Percentiles rank a stretch among this genome's conserved stretches.
Evolutionary conservation across 2,888 invertebrate genomes (phyloP).

Genomic region (Arenicola marina): DNA sequence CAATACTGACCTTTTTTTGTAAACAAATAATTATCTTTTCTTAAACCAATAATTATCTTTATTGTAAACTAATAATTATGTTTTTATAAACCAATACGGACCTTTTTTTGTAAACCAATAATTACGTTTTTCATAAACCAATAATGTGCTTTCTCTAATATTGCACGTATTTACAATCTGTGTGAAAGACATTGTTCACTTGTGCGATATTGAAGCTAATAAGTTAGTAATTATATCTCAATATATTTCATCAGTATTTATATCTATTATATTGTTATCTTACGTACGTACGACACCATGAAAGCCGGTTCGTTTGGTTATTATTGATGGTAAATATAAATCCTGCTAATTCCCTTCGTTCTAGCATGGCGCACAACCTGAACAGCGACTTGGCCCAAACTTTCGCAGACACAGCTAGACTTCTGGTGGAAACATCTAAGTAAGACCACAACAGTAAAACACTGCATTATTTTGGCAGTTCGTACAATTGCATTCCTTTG

Average conservation of each 20-base stretch:
- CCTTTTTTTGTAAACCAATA: background rate
- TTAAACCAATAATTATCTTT: background rate
- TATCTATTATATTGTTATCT: too few relatives aligned
- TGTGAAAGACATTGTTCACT: too few relatives aligned
- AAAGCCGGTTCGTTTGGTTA: too few relatives aligned
- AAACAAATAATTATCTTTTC: background rate
- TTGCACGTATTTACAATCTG: too few relatives aligned
- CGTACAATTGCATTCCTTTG: background rate
- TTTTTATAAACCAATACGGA: too few relatives aligned
- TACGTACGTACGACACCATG: too few relatives aligned
- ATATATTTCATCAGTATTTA: too few relatives aligned
- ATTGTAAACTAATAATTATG: background rate
- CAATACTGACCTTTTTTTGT: background rate
- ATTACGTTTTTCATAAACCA: background rate
- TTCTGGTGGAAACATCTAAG: slow-evolving; percentile 54
- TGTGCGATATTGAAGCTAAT: too few relatives aligned
- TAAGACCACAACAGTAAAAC: slow-evolving; percentile 28
- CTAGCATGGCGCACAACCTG: slow-evolving; percentile 52
- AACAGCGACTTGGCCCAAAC: slow-evolving; percentile 43
- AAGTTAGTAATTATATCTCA: too few relatives aligned
- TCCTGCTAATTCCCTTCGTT: background rate
- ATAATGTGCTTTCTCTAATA: background rate
- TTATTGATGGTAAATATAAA: background rate
- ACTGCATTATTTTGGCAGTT: background rate
- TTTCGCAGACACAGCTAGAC: slow-evolving; percentile 46